Evolutionary conservation across 2,797 vertebrate genomes (phyloP).

Genomic region (Chelidonichthys spinosus): DNA sequence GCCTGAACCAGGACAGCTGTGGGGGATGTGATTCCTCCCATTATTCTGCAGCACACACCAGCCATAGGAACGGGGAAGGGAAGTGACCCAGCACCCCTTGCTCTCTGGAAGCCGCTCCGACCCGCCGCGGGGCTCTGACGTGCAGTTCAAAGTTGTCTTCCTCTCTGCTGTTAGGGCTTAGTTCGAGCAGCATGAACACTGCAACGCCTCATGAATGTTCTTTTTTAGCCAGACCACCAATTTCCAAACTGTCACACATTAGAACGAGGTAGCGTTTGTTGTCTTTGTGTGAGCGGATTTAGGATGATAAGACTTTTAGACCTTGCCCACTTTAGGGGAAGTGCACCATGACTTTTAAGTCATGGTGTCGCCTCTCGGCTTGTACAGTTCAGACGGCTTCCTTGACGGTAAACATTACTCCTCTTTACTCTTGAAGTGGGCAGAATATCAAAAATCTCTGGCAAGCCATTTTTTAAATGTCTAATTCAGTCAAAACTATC

Average conservation of each 20-base stretch:
- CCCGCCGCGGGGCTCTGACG: slow-evolving; percentile 56
- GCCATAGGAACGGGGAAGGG: slow-evolving; percentile 64
- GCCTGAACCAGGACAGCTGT: slow-evolving; percentile 71
- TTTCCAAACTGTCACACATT: slow-evolving; percentile 19
- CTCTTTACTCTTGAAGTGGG: slow-evolving; percentile 47
- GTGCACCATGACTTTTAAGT: slow-evolving; percentile 49
- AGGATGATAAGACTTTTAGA: slow-evolving; percentile 40
- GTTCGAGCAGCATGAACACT: slow-evolving; percentile 37
- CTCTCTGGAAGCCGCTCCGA: slow-evolving; percentile 55
- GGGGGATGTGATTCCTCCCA: slow-evolving; percentile 71
- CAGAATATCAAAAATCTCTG: slow-evolving; percentile 51
- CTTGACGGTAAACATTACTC: slow-evolving; percentile 62
- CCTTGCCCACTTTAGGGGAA: slow-evolving; percentile 60
- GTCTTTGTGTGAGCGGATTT: slow-evolving; percentile 14
- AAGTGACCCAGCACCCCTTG: slow-evolving; percentile 66
- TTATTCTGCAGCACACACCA: slow-evolving; percentile 67
- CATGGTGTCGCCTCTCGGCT: slow-evolving; percentile 58
- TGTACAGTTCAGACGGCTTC: slow-evolving; percentile 49
- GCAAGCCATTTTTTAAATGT: background rate
- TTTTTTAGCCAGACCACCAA: background rate
- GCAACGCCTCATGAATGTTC: slow-evolving; percentile 1
- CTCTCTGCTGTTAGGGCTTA: slow-evolving; percentile 46
- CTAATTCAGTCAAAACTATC: background rate
- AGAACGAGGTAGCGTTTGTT: background rate
- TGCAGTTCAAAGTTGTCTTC: slow-evolving; percentile 58